These are phyloP conservation scores for Apomyelois bistriatella DNA, from an alignment of 2,888 invertebrate genomes.

Conservation along the genomic window DNA sequence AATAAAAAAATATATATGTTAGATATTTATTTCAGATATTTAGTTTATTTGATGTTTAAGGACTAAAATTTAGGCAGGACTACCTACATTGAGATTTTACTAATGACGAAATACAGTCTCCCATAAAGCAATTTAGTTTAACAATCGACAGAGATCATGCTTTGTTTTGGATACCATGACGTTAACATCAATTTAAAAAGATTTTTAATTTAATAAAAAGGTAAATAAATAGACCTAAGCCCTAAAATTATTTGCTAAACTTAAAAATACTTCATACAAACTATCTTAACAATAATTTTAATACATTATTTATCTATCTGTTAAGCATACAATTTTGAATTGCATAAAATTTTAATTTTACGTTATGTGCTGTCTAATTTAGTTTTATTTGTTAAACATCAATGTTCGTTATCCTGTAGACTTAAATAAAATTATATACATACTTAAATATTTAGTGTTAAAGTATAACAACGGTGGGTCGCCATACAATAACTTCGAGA, in stretches of 20 bases:
- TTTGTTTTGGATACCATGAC: background rate
- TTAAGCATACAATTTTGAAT: no score
- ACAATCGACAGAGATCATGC: background rate
- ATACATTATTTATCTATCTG: no score
- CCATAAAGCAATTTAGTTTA: background rate
- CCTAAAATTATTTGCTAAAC: no score
- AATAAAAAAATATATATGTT: background rate
- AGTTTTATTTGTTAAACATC: no score
- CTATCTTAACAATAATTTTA: no score
- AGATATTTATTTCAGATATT: background rate
- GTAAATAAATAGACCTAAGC: background rate
- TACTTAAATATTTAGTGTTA: background rate
- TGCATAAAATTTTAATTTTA: no score
- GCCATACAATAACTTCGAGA: background rate
- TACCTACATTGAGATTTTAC: no score
- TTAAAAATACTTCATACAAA: no score
- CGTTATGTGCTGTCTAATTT: no score
- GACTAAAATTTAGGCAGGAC: background rate
- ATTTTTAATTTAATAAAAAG: background rate
- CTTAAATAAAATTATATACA: background rate
- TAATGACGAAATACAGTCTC: no score
- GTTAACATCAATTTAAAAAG: background rate
- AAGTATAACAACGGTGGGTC: constrained; percentile 7
- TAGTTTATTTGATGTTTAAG: background rate
- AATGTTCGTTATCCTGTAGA: no score